Conservation (phyloP, 2,888 invertebrate genomes). For the Philaethria dido region DNA sequence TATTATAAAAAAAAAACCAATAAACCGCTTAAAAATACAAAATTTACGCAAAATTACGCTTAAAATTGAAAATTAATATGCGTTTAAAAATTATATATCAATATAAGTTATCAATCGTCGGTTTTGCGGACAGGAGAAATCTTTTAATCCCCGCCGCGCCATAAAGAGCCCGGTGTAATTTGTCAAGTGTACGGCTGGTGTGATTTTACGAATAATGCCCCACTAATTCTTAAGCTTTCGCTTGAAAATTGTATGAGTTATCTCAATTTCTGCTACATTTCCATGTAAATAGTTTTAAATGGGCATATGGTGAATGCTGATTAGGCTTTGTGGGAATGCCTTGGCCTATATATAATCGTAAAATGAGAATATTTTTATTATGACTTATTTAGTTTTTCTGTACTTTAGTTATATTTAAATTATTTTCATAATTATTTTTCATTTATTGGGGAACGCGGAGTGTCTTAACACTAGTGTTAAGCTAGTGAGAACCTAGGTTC, state of each 20-base stretch:
- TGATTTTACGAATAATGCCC: constrained; percentile 43
- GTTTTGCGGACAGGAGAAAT: too few species aligned
- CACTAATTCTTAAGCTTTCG: constrained; percentile 40
- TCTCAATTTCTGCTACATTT: constrained; percentile 5
- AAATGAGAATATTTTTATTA: background rate
- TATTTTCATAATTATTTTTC: too few species aligned
- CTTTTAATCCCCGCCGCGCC: constrained; percentile 38
- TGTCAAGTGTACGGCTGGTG: constrained; percentile 47
- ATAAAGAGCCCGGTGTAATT: constrained; percentile 45
- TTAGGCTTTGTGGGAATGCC: background rate
- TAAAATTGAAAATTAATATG: constrained; percentile 11
- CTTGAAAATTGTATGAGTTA: constrained; percentile 7
- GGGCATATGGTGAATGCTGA: background rate
- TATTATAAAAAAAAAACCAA: too few species aligned
- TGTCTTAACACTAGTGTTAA: too few species aligned
- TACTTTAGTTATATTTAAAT: too few species aligned
- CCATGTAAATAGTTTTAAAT: constrained; percentile 10
- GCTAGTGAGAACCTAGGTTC: too few species aligned
- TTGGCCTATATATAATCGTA: constrained; percentile 4
- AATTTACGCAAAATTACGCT: too few species aligned
- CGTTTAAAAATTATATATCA: constrained; percentile 15
- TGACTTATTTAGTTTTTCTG: background rate
- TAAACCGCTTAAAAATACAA: too few species aligned
- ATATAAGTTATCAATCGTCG: constrained; percentile 8
- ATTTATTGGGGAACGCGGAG: too few species aligned